These are phyloP conservation scores for Pantherophis vulpinus DNA, from an alignment of 2,797 vertebrate species.

Conservation along the genomic window DNA sequence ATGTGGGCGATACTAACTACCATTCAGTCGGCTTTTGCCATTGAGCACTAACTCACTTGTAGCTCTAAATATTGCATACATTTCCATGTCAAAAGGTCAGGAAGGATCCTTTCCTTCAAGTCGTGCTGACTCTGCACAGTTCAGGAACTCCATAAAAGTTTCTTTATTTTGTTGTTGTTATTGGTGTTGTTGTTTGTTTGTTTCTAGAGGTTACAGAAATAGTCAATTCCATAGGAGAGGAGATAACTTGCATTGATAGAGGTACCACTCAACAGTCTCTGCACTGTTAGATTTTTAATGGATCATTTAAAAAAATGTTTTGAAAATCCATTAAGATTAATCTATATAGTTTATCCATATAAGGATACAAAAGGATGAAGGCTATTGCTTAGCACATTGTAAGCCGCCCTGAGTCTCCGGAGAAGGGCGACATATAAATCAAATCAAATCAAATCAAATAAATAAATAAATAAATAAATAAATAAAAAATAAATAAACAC, in stretches of 20 bases:
- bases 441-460: too few species aligned
- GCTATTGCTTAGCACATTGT: too few species aligned
- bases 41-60: neutral
- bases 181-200: neutral
- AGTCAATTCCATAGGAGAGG: neutral
- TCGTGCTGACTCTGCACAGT: conserved; percentile 28
- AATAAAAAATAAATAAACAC: too few species aligned
- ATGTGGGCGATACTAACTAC: conserved; percentile 8
- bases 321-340: neutral
- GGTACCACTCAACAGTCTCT: neutral
- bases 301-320: neutral
- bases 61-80: conserved; percentile 34
- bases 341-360: neutral
- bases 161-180: neutral
- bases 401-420: too few species aligned
- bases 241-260: neutral
- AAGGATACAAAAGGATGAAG: too few species aligned
- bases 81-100: conserved; percentile 52
- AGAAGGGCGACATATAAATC: too few species aligned
- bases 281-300: neutral
- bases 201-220: conserved; percentile 5
- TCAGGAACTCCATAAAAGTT: conserved; percentile 13
- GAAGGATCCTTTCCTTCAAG: conserved; percentile 34
- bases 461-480: too few species aligned
- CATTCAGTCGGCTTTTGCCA: neutral